Base-by-base conservation (phyloP, 2,888 invertebrate genomes). In the Tanypteryx hageni region DNA sequence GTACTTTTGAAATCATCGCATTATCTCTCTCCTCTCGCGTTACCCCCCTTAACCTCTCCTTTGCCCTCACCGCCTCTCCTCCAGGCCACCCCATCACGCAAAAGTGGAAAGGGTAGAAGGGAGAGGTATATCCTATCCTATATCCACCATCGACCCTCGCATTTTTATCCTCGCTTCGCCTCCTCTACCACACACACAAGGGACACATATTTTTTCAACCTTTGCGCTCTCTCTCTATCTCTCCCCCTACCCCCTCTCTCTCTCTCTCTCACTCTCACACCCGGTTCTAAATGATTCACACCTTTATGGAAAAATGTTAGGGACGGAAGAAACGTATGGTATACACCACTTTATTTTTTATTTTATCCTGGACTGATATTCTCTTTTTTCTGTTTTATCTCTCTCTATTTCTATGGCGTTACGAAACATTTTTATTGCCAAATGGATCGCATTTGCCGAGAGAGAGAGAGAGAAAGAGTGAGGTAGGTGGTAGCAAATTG, bases 271-370 rank as follows among this genome's bases (percentile, higher is more conserved):
- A 31, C 82, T 8, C 16, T 13, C 82, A 2, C 22, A 14, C 58
- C 27, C 85, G 58, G 27, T 27, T n/a, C 27, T 59, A 86, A 86
- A 86, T 86, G 86, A 86, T 86, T 86, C 86, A 86, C 86, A 86
- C 86, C 59, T 86, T n/a, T 22, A 22, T 14, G 59, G 86, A 59
- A 86, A 85, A 86, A 27, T 59, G 86, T 86, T 59, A 59, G 59
- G 86, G 86, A 22, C 86, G 27, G 59, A 58, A 86, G 86, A 86
- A 86, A 59, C 86, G 27, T 59, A 27, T 57, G 84, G 84, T n/a
- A 84, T 84, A 57, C 57, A 18, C 58, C 57, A 22, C 56, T 58
- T 57, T 85, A 22, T 85, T 18, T 57, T 57, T 85, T 58, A 57
- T 58, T 85, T 22, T 85, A n/a, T 85, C 85, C 13, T n/a, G n/a